Conservation (phyloP, 2,888 invertebrate species). For the Neocrepidodera transversa region DNA sequence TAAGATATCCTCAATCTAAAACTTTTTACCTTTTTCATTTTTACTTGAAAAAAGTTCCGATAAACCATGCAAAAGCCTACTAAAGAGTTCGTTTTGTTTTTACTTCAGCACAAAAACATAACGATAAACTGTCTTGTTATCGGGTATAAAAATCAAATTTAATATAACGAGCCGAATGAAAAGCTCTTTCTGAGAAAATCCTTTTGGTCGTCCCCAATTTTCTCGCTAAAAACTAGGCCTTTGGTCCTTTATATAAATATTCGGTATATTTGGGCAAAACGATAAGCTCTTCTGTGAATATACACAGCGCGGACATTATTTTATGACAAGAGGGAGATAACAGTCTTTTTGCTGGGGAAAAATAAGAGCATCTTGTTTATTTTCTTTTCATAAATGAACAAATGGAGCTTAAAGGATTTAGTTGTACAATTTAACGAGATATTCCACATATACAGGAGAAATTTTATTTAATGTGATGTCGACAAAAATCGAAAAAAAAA, state of each 20-base stretch:
- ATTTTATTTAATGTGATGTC: too few species aligned
- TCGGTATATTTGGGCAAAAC: slow-evolving; percentile 14
- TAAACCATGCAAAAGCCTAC: too few species aligned
- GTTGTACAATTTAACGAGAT: background rate
- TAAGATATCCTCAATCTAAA: too few species aligned
- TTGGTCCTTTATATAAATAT: slow-evolving; percentile 21
- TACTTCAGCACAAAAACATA: slow-evolving; percentile 6
- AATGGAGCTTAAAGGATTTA: background rate
- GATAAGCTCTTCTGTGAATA: slow-evolving; percentile 15
- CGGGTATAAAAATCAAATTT: slow-evolving; percentile 20
- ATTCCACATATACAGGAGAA: background rate
- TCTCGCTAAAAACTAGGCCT: slow-evolving; percentile 12
- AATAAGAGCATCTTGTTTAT: slow-evolving; percentile 3
- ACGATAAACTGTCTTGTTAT: slow-evolving; percentile 12
- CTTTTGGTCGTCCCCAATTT: slow-evolving; percentile 8
- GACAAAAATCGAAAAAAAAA: too few species aligned
- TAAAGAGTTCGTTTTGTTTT: background rate
- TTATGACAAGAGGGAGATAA: slow-evolving; percentile 13
- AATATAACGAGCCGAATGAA: slow-evolving; percentile 20
- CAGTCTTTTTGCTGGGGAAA: background rate
- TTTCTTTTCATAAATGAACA: background rate
- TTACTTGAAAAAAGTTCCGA: too few species aligned
- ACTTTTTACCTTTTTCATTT: too few species aligned
- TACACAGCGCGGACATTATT: slow-evolving; percentile 13
- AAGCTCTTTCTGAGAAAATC: slow-evolving; percentile 12